Evolutionary conservation across 2,113 vertebrate genomes (phyloP), one percentile per base, ranked within the genome.

Genomic region (Junco hyemalis): DNA sequence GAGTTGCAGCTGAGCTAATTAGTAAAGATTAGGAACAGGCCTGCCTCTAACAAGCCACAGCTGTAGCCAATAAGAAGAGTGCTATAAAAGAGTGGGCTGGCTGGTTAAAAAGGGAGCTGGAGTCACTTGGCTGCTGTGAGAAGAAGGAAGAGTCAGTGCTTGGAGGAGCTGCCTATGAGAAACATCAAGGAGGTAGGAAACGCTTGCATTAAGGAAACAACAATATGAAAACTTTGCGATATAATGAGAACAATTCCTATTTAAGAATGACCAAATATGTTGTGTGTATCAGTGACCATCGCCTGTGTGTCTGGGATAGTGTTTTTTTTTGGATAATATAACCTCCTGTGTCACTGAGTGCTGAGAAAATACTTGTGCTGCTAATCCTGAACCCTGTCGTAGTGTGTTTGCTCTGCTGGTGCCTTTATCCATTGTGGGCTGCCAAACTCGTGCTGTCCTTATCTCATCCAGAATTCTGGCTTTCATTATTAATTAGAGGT

Each of bases 401-500:
- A 20, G 59, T 12, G 24, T 1, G 1, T 36, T 92, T 77, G 33
- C n/a, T 85, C 21, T 85, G 11, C 25, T 81, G 19, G 18, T 63
- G 8, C 12, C 14, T 83, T 78, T 83, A 33, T 88, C 38, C 42
- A 54, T 56, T 16, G 35, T 40, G 36, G 59, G 29, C n/a, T 92
- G 35, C 33, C 64, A 86, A 40, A 47, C 26, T 88, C 8, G 0
- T 24, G 35, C 11, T 63, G 51, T 82, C 45, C 31, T 78, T 68
- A 50, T 33, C 63, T 92, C 38, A 28, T n/a, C 78, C 71, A 64
- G 51, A 90, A 51, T 69, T 85, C 81, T 90, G 59, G 42, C 24
- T 79, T 91, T 73, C 60, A 28, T 82, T 94, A 92, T 66, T 90
- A 91, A 85, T 77, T 80, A 50, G 63, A 83, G 59, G 94, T 95